Percentiles rank a stretch among this genome's conserved stretches.
These are phyloP conservation scores for Drosophila anceps DNA, from an alignment of 2,888 invertebrate genomes.

Conservation along the genomic window DNA sequence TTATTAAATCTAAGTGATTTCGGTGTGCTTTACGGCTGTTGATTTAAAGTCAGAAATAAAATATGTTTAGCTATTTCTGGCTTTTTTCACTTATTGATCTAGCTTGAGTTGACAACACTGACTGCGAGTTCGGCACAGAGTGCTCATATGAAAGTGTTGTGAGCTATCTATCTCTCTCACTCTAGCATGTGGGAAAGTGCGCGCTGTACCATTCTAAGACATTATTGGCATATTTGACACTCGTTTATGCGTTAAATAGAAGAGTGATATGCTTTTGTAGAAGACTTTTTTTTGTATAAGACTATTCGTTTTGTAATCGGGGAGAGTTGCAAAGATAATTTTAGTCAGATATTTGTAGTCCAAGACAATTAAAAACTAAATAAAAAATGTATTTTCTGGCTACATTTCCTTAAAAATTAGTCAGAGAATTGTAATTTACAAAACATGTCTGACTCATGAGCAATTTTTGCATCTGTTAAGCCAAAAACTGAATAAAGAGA, in stretches of 20 bases:
- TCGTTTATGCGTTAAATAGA: not conserved
- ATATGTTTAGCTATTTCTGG: too few species aligned
- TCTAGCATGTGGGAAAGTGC: not conserved
- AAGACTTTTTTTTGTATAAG: conserved; percentile 4
- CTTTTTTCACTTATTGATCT: too few species aligned
- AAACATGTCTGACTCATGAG: conserved; percentile 2
- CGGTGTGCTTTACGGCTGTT: too few species aligned
- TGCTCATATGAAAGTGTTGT: not conserved
- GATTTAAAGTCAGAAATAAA: too few species aligned
- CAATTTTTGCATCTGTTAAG: not conserved
- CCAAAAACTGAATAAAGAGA: not conserved
- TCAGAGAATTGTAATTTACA: not conserved
- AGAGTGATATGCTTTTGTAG: not conserved
- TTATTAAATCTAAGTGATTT: too few species aligned
- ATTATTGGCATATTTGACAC: not conserved
- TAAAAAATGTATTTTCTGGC: not conserved
- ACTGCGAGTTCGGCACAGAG: not conserved
- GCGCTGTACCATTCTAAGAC: too few species aligned
- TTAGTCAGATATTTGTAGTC: not conserved
- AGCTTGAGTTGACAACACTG: too few species aligned
- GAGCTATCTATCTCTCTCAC: not conserved
- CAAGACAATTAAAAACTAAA: not conserved
- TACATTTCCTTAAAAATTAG: not conserved
- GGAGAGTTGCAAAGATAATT: not conserved
- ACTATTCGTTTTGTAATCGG: too few species aligned